Evolutionary conservation across 1,140 invertebrate species (phyloP), one percentile per base, ranked within the genome.

Genomic region (Penaeus indicus): DNA sequence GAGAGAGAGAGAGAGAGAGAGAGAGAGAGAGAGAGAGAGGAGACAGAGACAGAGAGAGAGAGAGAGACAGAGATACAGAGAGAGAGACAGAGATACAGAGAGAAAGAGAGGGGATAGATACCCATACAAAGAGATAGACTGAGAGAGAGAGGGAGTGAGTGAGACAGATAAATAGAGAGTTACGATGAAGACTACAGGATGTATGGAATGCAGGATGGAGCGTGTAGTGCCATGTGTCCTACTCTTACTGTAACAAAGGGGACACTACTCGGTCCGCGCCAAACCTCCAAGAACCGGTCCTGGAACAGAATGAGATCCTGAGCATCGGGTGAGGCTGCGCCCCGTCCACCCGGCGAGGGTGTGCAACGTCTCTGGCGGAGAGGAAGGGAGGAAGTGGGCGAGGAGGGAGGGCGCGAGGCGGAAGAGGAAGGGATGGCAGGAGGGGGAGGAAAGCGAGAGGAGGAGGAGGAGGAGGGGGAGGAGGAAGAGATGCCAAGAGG

Each of bases 181-280:
- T 42, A 42, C 18, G 0, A 25, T 27, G 47, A 80, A 19, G 19
- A 27, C 22, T 22, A 60, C 47, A 60, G 19, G 78, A 27, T 21
- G 82, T 19, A 69, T 62, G 38, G n/a, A 64, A 22, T 27, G 72
- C 67, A 63, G 61, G 72, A 47, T 61, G 69, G 84, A 75, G 84
- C 69, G 84, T 62, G 84, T 54, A 16, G 67, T 85, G 54, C 54
- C 54, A 77, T 25, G 47, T 67, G 63, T 62, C 84, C 84, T 85
- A 85, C 84, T 77, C 84, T 85, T 85, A 85, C 84, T 85, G 84
- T 85, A 85, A 85, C 84, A 85, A 85, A 85, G 42, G 72, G 84
- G 84, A 32, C 84, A 85, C 84, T 75, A 42, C 77, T 72, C 72
- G 84, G 42, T 54, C 84, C 69, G 42, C 67, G 84, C 84, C 84